These are phyloP conservation scores for Wiebesia pumilae DNA, from an alignment of 1,140 invertebrate genomes.

Conservation along the genomic window DNA sequence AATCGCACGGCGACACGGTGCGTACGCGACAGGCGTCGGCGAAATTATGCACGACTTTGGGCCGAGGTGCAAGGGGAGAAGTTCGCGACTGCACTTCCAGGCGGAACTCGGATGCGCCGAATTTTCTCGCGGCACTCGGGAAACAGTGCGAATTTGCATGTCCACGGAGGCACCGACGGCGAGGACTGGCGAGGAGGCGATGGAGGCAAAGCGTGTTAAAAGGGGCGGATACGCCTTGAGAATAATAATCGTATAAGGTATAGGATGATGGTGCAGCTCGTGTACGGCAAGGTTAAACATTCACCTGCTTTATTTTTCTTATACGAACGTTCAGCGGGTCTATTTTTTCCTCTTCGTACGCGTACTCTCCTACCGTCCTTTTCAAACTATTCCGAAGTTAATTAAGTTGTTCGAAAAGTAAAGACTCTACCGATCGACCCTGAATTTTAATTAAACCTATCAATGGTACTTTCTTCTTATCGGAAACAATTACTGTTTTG, in stretches of 20 bases:
- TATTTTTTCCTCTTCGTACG: background rate
- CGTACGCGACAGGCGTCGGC: background rate
- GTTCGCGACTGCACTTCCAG: too few species aligned
- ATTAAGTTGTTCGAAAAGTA: constrained; percentile 39
- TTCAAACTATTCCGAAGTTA: background rate
- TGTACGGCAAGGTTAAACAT: constrained; percentile 32
- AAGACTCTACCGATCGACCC: constrained; percentile 41
- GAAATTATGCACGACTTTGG: constrained; percentile 14
- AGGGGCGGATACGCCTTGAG: constrained; percentile 28
- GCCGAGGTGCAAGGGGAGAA: too few species aligned
- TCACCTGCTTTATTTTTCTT: constrained; percentile 44
- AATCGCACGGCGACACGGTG: constrained; percentile 56
- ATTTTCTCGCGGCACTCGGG: background rate
- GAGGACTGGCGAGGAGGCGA: background rate
- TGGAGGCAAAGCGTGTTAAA: constrained; percentile 20
- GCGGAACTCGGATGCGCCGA: background rate
- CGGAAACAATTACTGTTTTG: constrained; percentile 23
- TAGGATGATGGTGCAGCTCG: background rate
- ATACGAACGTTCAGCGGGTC: constrained; percentile 37
- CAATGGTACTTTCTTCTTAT: constrained; percentile 35
- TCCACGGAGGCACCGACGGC: background rate
- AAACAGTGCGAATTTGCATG: background rate
- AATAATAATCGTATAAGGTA: constrained; percentile 47
- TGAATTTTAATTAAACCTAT: constrained; percentile 46
- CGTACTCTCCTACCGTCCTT: background rate